Evolutionary conservation across 2,888 invertebrate species (phyloP).

Genomic region (Luperina testacea): DNA sequence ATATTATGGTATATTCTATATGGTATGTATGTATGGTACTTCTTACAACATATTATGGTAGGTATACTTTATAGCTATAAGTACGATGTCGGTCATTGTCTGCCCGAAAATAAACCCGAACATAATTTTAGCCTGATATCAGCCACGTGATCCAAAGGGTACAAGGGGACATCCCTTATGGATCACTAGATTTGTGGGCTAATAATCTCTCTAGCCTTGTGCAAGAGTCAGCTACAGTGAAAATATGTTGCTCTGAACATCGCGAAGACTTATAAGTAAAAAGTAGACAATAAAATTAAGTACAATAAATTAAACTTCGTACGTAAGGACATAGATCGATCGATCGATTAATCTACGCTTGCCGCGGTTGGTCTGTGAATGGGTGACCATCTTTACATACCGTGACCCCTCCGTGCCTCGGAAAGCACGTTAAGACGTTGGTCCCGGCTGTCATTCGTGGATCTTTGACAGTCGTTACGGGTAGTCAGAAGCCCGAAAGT

Average conservation of each 20-base stretch:
- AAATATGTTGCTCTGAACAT: constrained; percentile 7
- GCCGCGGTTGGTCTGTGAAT: too few relatives aligned
- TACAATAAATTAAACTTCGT: too few relatives aligned
- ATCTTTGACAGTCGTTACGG: too few relatives aligned
- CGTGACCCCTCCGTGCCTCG: too few relatives aligned
- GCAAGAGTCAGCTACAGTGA: constrained; percentile 16
- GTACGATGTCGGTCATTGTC: constrained; percentile 19
- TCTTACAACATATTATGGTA: background rate
- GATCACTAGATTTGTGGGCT: constrained; percentile 46
- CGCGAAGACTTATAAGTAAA: background rate
- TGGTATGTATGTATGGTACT: too few relatives aligned
- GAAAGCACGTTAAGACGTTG: too few relatives aligned
- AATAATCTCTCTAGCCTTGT: constrained; percentile 15
- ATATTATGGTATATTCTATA: too few relatives aligned
- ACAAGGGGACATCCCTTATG: constrained; percentile 30
- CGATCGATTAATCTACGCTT: too few relatives aligned
- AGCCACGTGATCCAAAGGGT: constrained; percentile 28
- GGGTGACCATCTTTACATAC: too few relatives aligned
- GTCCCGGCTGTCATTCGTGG: too few relatives aligned
- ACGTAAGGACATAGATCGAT: too few relatives aligned
- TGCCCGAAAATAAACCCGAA: constrained; percentile 20
- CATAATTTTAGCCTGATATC: constrained; percentile 36
- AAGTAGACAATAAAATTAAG: background rate
- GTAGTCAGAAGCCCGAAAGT: too few relatives aligned
- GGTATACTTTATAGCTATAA: background rate